A percentile compares a stretch with the other conserved stretches of the same genome.
Evolutionary conservation across 2,113 vertebrate species (phyloP).

Genomic region (Lophotis ruficrista): DNA sequence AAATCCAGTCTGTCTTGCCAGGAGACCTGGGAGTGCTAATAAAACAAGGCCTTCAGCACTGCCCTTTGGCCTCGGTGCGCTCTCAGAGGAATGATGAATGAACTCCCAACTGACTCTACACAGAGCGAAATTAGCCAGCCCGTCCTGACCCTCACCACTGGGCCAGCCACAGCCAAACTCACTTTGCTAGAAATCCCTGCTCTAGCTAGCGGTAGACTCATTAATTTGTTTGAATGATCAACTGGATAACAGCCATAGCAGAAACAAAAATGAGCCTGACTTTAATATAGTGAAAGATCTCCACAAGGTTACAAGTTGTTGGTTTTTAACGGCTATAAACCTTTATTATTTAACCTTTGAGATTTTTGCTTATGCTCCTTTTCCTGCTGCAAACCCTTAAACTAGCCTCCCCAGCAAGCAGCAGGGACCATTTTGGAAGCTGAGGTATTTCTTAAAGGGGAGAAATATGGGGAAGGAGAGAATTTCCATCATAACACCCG

Average conservation of each 20-base stretch:
- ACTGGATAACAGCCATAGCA: neutral
- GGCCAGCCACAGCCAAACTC: neutral
- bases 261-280: neutral
- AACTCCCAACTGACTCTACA: neutral
- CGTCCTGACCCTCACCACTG: neutral
- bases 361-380: neutral
- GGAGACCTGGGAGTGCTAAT: neutral
- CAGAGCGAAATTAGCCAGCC: neutral
- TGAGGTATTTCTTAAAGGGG: neutral
- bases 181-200: neutral
- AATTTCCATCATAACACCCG: neutral
- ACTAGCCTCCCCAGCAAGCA: neutral
- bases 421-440: neutral
- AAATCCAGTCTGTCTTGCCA: neutral
- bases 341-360: neutral
- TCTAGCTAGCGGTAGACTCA: neutral
- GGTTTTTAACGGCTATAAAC: neutral
- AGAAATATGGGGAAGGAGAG: slow-evolving; percentile 4
- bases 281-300: neutral
- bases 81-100: neutral
- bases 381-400: neutral
- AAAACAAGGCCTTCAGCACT: neutral
- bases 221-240: slow-evolving; percentile 11
- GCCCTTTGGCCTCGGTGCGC: accelerated
- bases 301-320: neutral